These are phyloP conservation scores for Melinaea marsaeus DNA, from an alignment of 2,888 invertebrate species.

Conservation along the genomic window DNA sequence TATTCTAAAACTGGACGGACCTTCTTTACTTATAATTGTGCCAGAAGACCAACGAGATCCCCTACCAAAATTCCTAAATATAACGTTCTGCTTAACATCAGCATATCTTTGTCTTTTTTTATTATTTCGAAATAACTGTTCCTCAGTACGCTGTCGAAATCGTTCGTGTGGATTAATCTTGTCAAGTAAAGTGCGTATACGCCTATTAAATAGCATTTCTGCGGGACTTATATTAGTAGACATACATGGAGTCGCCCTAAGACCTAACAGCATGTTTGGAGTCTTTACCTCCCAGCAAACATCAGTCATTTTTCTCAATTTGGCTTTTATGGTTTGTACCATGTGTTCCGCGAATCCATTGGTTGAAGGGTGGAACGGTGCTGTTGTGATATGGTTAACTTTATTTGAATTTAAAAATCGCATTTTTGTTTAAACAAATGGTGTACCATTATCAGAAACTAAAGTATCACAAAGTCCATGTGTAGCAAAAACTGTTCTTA, in stretches of 20 bases:
- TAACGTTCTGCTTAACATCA: no score
- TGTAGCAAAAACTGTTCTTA: conserved; percentile 26
- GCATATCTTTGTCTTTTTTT: no score
- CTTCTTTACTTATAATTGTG: no score
- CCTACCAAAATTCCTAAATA: no score
- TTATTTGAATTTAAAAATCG: conserved; percentile 19
- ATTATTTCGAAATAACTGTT: no score
- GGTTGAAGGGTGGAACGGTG: conserved; percentile 31
- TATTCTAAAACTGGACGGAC: no score
- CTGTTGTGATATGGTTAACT: conserved; percentile 27
- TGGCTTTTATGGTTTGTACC: conserved; percentile 31
- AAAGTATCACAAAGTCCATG: conserved; percentile 17
- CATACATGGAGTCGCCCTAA: conserved; percentile 19
- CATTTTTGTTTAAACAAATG: conserved; percentile 29
- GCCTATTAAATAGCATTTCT: no score
- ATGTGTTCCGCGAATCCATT: conserved; percentile 31
- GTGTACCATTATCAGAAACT: conserved; percentile 24
- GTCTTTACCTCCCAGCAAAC: conserved; percentile 25
- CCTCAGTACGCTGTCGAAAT: no score
- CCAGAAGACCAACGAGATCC: no score
- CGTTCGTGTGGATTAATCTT: no score
- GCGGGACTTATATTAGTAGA: conserved; percentile 22
- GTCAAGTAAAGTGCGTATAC: no score
- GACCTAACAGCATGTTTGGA: conserved; percentile 14
- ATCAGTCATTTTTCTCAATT: no score